Conservation (phyloP, 2,113 vertebrate species). For the Takifugu bimaculatus region DNA sequence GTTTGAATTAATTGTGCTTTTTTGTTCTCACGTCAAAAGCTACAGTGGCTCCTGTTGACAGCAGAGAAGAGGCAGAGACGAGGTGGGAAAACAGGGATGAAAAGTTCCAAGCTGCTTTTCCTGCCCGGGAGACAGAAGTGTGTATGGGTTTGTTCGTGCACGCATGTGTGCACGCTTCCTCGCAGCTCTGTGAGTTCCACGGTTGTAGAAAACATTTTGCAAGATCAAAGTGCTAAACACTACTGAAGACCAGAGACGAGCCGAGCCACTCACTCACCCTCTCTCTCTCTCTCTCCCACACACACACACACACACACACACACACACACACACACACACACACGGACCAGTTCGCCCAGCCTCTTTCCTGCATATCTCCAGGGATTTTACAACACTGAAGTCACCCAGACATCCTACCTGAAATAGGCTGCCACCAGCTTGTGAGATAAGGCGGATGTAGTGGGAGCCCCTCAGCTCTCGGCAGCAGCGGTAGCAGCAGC, state of each 20-base stretch:
- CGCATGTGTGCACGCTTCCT: slow-evolving; percentile 20
- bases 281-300: slow-evolving; percentile 9
- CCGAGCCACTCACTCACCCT: slow-evolving; percentile 16
- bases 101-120: slow-evolving; percentile 26
- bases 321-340: slow-evolving; percentile 2
- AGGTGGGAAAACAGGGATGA: slow-evolving; percentile 13
- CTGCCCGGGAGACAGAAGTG: slow-evolving; percentile 14
- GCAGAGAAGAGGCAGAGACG: slow-evolving; percentile 6
- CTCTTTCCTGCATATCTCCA: slow-evolving; percentile 37
- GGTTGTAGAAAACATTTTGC: slow-evolving; percentile 57
- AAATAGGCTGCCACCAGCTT: slow-evolving; percentile 59
- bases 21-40: neutral
- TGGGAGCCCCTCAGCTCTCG: slow-evolving; percentile 51
- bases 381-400: slow-evolving; percentile 48
- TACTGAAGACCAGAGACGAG: slow-evolving; percentile 38
- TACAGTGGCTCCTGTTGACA: neutral
- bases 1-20: neutral
- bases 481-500: slow-evolving; percentile 30
- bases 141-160: slow-evolving; percentile 10
- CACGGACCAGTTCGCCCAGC: slow-evolving; percentile 21
- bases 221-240: slow-evolving; percentile 62
- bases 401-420: slow-evolving; percentile 56
- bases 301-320: slow-evolving; percentile 11
- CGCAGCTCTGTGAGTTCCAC: slow-evolving; percentile 36
- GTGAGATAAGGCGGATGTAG: slow-evolving; percentile 55